phyloP scores from a whole-genome alignment of 2,888 invertebrate genomes.

The Ormyrus rosae region DNA sequence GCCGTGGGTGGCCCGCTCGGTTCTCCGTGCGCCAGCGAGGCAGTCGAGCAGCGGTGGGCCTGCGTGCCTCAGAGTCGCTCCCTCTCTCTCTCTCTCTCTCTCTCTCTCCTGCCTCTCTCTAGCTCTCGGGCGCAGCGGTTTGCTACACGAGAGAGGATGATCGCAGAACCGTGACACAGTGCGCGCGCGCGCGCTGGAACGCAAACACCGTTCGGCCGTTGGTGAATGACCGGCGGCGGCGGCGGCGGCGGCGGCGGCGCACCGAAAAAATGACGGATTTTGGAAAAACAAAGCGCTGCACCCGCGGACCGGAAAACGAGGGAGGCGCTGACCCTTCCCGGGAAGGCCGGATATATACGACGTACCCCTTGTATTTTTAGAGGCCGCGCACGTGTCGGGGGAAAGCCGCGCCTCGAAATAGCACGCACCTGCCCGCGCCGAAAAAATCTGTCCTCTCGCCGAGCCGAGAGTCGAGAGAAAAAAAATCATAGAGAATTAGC shows the following conservation, averaged over 20 bases:
- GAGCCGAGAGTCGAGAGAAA: background rate
- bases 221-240: conserved; percentile 59
- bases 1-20: conserved; percentile 75
- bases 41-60: conserved; percentile 79
- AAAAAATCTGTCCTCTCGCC: conserved; percentile 13
- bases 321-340: too few relatives aligned
- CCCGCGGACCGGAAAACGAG: too few relatives aligned
- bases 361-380: too few relatives aligned
- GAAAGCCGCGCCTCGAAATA: conserved; percentile 22
- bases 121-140: conserved; percentile 51
- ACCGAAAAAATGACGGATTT: too few relatives aligned
- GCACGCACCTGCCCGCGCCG: conserved; percentile 54
- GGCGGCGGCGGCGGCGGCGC: too few relatives aligned
- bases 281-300: background rate
- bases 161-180: conserved; percentile 63
- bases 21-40: conserved; percentile 78
- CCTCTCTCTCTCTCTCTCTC: conserved; percentile 43
- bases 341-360: too few relatives aligned
- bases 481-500: background rate
- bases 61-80: conserved; percentile 64
- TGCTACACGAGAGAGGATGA: conserved; percentile 57
- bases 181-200: conserved; percentile 53
- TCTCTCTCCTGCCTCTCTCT: conserved; percentile 20
- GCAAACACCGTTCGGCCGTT: conserved; percentile 58
- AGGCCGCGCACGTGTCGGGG: conserved; percentile 33